phyloP scores from a whole-genome alignment of 2,888 invertebrate genomes.

The Trilocha varians region DNA sequence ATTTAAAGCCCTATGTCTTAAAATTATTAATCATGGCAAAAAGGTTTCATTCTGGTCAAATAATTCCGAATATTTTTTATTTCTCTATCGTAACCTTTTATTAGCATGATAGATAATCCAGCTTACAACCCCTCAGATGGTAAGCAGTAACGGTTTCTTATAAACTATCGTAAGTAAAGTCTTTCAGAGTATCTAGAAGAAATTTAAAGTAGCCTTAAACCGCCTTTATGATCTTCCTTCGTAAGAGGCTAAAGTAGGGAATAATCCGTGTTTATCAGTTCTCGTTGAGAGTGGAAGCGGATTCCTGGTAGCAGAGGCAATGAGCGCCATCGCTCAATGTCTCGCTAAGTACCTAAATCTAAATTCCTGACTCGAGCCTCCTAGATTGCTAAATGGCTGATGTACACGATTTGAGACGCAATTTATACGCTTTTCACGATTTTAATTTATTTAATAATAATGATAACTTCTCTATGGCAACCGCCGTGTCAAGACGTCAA shows the following conservation, averaged over 20 bases:
- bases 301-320: background rate
- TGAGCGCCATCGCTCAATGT: constrained; percentile 2
- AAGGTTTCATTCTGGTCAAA: too few species aligned
- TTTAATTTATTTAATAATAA: background rate
- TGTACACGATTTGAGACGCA: constrained; percentile 16
- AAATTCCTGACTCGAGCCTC: constrained; percentile 8
- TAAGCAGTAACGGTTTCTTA: too few species aligned
- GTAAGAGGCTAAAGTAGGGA: background rate
- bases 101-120: too few species aligned
- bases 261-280: background rate
- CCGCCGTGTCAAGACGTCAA: too few species aligned
- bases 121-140: too few species aligned
- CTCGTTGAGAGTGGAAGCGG: background rate
- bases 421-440: constrained; percentile 9
- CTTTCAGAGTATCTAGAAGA: background rate
- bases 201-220: background rate
- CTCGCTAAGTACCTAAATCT: constrained; percentile 3
- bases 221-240: background rate
- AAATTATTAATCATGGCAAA: too few species aligned
- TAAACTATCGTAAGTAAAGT: too few species aligned
- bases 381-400: constrained; percentile 16
- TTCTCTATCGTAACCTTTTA: too few species aligned
- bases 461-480: too few species aligned
- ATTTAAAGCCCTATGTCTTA: too few species aligned
- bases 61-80: too few species aligned